Evolutionary conservation across 2,888 invertebrate genomes (phyloP).

Genomic region (Deilephila porcellus): DNA sequence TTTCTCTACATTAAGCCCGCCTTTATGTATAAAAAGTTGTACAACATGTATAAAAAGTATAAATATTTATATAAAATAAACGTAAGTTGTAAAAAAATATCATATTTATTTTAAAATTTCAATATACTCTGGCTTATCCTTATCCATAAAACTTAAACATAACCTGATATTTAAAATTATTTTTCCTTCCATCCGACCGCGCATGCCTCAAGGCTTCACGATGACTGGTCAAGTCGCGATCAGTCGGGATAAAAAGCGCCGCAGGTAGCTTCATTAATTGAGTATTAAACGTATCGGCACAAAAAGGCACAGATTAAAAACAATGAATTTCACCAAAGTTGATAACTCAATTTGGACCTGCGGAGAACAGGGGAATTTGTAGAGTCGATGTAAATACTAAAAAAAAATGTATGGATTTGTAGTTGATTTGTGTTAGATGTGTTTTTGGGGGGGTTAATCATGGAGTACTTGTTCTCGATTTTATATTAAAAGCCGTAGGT

Average conservation of each 20-base stretch:
- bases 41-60: too few species aligned
- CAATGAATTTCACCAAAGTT: slow-evolving; percentile 83
- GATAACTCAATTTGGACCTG: slow-evolving; percentile 81
- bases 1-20: too few species aligned
- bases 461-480: too few species aligned
- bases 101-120: too few species aligned
- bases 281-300: slow-evolving; percentile 82
- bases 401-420: not conserved
- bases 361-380: slow-evolving; percentile 46
- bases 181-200: not conserved
- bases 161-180: not conserved
- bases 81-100: too few species aligned
- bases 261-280: slow-evolving; percentile 82
- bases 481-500: too few species aligned
- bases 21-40: too few species aligned
- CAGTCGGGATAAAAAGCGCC: slow-evolving; percentile 61
- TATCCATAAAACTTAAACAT: too few species aligned
- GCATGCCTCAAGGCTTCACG: slow-evolving; percentile 15
- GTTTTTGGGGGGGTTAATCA: too few species aligned
- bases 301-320: slow-evolving; percentile 76
- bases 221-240: slow-evolving; percentile 59
- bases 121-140: too few species aligned
- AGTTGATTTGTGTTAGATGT: too few species aligned
- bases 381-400: slow-evolving; percentile 46
- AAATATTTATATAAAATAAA: not conserved